Evolutionary conservation across 1,140 invertebrate species (phyloP).

Genomic region (Rhynchophorus ferrugineus): DNA sequence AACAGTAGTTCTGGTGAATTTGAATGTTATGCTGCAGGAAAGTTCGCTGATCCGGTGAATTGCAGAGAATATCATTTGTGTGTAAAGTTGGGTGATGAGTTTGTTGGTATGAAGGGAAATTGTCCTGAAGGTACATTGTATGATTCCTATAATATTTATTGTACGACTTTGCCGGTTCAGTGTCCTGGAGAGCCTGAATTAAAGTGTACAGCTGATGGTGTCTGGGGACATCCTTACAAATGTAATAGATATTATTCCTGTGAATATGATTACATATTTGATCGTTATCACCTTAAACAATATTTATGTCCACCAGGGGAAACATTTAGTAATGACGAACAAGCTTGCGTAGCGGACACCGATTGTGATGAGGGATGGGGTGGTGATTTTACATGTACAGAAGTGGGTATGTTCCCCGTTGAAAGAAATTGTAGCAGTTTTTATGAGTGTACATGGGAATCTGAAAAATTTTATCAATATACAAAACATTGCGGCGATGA

Average conservation of each 20-base stretch:
- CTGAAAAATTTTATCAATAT: conserved; percentile 12
- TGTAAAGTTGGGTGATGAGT: conserved; percentile 16
- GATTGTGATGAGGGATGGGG: not conserved
- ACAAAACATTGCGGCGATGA: conserved; percentile 23
- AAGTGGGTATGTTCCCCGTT: conserved; percentile 26
- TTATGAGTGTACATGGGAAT: conserved; percentile 24
- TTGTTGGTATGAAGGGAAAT: conserved; percentile 17
- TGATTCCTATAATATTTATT: conserved; percentile 24
- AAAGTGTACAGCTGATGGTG: conserved; percentile 22
- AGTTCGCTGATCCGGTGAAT: conserved; percentile 27
- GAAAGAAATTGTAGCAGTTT: conserved; percentile 31
- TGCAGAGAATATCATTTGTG: conserved; percentile 29
- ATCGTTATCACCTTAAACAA: conserved; percentile 25
- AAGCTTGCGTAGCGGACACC: conserved; percentile 13
- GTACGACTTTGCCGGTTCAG: conserved; percentile 31
- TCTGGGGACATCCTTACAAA: conserved; percentile 28
- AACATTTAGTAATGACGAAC: conserved; percentile 14
- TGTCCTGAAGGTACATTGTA: conserved; percentile 28
- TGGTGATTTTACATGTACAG: conserved; percentile 21
- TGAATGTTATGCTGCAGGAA: conserved; percentile 23
- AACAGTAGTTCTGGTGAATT: conserved; percentile 3
- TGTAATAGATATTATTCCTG: conserved; percentile 33
- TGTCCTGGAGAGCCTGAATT: conserved; percentile 28
- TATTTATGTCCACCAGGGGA: conserved; percentile 23
- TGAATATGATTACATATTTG: conserved; percentile 23